Percentiles rank a stretch among this genome's conserved stretches.
Evolutionary conservation across 2,113 vertebrate species (phyloP).

Genomic region (Corydoras maculifer): DNA sequence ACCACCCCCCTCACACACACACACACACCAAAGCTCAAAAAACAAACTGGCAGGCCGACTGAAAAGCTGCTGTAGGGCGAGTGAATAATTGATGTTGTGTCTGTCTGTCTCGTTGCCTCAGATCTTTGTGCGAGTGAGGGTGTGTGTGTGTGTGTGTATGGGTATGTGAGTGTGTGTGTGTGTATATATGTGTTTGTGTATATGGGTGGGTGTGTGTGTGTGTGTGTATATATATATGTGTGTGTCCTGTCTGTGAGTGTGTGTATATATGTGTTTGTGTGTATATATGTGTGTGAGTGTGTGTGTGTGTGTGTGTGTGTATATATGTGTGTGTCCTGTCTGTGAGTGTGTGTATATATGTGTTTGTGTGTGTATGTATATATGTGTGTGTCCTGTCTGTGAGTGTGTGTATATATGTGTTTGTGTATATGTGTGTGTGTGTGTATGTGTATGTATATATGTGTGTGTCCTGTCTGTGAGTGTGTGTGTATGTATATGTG

Average conservation of each 20-base stretch:
- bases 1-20: too few species aligned
- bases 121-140: background rate
- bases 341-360: too few species aligned
- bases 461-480: too few species aligned
- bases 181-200: background rate
- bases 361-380: too few species aligned
- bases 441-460: background rate
- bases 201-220: too few species aligned
- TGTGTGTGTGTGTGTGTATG: conserved; percentile 16
- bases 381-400: background rate
- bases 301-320: background rate
- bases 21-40: conserved; percentile 22
- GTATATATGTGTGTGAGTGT: too few species aligned
- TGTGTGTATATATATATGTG: too few species aligned
- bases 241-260: too few species aligned
- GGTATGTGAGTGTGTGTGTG: conserved; percentile 12
- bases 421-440: conserved; percentile 19
- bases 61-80: conserved; percentile 54
- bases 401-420: conserved; percentile 15
- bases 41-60: conserved; percentile 53
- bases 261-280: background rate
- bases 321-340: background rate
- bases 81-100: conserved; percentile 60
- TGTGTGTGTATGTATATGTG: too few species aligned
- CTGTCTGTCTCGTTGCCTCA: conserved; percentile 41